Percentiles rank a stretch among this genome's conserved stretches.
Conservation (phyloP, 1,140 invertebrate genomes). For the Orius insidiosus region DNA sequence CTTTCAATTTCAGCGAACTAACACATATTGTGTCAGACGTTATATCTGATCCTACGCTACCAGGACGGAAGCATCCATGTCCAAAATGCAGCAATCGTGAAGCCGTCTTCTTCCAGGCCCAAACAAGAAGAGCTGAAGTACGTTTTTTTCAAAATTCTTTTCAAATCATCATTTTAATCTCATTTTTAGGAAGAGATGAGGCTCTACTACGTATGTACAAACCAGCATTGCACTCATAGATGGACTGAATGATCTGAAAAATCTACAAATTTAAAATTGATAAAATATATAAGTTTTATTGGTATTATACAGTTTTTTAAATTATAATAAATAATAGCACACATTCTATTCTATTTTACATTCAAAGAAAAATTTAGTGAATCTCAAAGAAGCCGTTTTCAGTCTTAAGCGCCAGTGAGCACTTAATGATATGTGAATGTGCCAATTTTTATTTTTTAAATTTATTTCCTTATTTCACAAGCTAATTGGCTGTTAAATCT, state of each 20-base stretch:
- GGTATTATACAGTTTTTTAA: no score
- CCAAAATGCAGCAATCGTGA: conserved; percentile 87
- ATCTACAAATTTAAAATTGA: background rate
- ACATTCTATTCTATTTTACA: no score
- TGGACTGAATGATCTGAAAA: conserved; percentile 98
- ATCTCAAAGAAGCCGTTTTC: no score
- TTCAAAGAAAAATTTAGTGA: no score
- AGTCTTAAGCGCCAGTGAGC: no score
- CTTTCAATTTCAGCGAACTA: conserved; percentile 72
- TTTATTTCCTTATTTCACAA: no score
- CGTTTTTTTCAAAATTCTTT: conserved; percentile 7
- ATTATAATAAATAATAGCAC: no score
- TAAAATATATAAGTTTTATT: no score
- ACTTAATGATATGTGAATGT: no score
- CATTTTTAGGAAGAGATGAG: conserved; percentile 81
- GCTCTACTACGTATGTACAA: conserved; percentile 97
- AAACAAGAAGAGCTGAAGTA: conserved; percentile 81
- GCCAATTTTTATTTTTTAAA: no score
- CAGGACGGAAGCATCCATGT: conserved; percentile 93
- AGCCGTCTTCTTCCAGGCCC: conserved; percentile 86
- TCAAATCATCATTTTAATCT: no score
- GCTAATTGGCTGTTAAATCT: no score
- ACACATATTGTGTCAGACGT: conserved; percentile 97
- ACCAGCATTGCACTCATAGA: conserved; percentile 78
- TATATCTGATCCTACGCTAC: conserved; percentile 93